These are phyloP conservation scores for Sanderia malayensis DNA, from an alignment of 30 jellyfish, hydroid and myxozoan genomes.

Conservation along the genomic window DNA sequence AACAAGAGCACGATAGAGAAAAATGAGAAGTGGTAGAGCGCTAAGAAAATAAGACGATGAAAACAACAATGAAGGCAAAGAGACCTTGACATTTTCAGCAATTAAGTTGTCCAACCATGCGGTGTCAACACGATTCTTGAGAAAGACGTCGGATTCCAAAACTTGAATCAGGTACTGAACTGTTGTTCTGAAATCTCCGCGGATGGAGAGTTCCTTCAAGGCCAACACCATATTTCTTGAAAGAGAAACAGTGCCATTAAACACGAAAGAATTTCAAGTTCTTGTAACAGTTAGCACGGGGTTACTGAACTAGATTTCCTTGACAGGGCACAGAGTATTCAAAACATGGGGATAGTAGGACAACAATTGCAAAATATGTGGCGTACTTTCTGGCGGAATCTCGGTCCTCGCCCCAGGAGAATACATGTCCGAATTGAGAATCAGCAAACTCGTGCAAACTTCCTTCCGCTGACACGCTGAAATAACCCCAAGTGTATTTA, in stretches of 20 bases:
- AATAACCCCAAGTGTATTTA: conserved; percentile 93
- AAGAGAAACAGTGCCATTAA: no score
- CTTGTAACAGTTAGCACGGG: no score
- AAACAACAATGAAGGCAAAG: no score
- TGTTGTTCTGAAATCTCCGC: conserved; percentile 97
- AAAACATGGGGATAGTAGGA: no score
- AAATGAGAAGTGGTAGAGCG: no score
- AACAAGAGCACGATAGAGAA: no score
- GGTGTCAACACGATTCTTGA: conserved; percentile 79
- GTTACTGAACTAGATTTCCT: no score
- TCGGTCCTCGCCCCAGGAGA: conserved; percentile 93
- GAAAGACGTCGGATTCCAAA: conserved; percentile 77
- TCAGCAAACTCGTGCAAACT: conserved; percentile 95
- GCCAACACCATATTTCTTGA: conserved; percentile 91
- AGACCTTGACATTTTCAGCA: conserved; percentile 93
- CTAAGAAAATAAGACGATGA: no score
- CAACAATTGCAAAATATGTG: background rate
- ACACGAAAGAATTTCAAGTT: no score
- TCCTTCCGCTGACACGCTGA: conserved; percentile 95
- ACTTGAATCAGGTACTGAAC: conserved; percentile 80
- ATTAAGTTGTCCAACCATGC: conserved; percentile 94
- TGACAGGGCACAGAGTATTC: no score
- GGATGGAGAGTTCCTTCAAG: conserved; percentile 83
- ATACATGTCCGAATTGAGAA: conserved; percentile 97
- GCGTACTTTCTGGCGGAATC: conserved; percentile 95